These are phyloP conservation scores for Eptesicus fuscus DNA, from an alignment of 2,113 vertebrate genomes.

Conservation along the genomic window DNA sequence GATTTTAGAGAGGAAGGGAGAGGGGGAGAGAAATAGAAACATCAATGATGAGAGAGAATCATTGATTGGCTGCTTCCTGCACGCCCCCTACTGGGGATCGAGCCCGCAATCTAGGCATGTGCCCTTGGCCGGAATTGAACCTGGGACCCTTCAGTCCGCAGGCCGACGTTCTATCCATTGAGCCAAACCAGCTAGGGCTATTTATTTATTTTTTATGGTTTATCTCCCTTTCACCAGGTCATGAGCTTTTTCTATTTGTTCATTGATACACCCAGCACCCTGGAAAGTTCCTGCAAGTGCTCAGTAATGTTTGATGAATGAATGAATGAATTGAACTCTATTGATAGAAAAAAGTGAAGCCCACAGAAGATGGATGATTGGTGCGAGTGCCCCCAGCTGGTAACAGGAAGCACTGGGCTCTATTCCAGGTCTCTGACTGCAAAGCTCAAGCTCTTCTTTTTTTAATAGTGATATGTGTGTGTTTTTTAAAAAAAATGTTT, in stretches of 20 bases:
- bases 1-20: too few species aligned
- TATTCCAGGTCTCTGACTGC: neutral
- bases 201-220: neutral
- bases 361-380: neutral
- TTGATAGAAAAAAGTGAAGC: neutral
- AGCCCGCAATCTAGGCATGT: too few species aligned
- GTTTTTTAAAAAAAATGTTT: too few species aligned
- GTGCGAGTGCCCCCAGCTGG: neutral
- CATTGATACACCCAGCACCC: neutral
- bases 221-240: neutral
- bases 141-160: too few species aligned
- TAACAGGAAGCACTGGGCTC: neutral
- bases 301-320: neutral
- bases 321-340: neutral
- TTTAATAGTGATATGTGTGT: too few species aligned
- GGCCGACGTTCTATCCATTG: too few species aligned
- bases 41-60: too few species aligned
- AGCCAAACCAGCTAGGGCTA: neutral
- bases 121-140: too few species aligned
- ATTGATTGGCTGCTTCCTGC: too few species aligned
- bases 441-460: neutral
- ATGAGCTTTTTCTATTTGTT: neutral
- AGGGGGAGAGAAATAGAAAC: too few species aligned
- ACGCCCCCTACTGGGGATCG: too few species aligned
- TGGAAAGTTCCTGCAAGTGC: neutral